Evolutionary conservation across 2,797 vertebrate genomes (phyloP).

Genomic region (Odontamblyopus rebecca): DNA sequence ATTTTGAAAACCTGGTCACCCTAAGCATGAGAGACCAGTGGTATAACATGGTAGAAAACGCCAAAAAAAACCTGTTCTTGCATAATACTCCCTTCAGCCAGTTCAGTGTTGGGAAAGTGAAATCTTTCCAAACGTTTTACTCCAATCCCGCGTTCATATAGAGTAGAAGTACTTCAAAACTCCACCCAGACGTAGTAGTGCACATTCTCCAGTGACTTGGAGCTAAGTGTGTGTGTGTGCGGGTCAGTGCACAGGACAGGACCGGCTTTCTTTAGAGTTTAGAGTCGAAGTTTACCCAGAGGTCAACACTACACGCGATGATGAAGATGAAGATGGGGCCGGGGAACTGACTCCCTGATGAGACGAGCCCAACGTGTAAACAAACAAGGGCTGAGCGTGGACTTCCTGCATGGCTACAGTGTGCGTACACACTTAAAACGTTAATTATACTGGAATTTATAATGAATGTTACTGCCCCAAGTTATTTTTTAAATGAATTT

Average conservation of each 20-base stretch:
- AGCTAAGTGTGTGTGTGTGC: slow-evolving; percentile 48
- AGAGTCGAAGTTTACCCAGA: background rate
- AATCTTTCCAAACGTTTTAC: too few relatives aligned
- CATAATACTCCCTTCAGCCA: too few relatives aligned
- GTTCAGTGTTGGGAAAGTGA: background rate
- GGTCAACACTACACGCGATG: too few relatives aligned
- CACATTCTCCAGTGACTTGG: slow-evolving; percentile 62
- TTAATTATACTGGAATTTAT: too few relatives aligned
- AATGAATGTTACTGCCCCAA: too few relatives aligned
- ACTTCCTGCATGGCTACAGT: slow-evolving; percentile 30
- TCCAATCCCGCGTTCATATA: slow-evolving; percentile 7
- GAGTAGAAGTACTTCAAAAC: slow-evolving; percentile 13
- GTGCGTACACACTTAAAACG: slow-evolving; percentile 7
- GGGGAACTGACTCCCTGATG: slow-evolving; percentile 46
- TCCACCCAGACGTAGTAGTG: slow-evolving; percentile 62
- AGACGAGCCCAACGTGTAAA: slow-evolving; percentile 66
- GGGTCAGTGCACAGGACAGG: slow-evolving; percentile 56
- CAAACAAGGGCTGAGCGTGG: slow-evolving; percentile 26
- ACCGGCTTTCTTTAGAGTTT: slow-evolving; percentile 61
- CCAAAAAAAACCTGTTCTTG: too few relatives aligned
- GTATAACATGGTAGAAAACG: too few relatives aligned
- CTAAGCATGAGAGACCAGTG: too few relatives aligned
- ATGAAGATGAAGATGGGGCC: slow-evolving; percentile 23
- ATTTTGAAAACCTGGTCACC: too few relatives aligned
- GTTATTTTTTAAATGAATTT: too few relatives aligned